Base-by-base conservation (phyloP, 2,113 vertebrate genomes). In the Sapayoa aenigma region DNA sequence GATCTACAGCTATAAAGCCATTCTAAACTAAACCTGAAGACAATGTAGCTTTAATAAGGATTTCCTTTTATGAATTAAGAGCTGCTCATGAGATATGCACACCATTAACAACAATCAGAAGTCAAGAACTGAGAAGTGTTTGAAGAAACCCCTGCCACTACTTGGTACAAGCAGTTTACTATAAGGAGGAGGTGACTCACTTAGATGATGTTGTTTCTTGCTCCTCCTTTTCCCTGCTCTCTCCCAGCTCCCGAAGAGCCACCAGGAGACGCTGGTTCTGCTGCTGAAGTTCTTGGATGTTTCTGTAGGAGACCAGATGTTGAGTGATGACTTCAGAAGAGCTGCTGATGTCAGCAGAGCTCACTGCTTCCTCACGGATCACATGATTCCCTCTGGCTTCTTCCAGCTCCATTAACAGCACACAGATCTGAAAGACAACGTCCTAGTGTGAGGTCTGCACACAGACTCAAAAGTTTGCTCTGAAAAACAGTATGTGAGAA, bases 361-460 rank as follows among this genome's bases (percentile, higher is more conserved):
- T 98, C 89, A 99, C 97, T 46, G 98, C 99, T 84, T 99, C 99
- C 18, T 98, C 98, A 69, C 98, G 98, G 50, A 99, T 89, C 46
- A 99, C 98, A 0, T 99, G 98, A 91, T 99, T 99, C 91, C 99
- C 99, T 90, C 99, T 98, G 12, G 99, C 99, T 96, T 99, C 99
- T 96, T 99, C 99, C 73, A 99, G 98, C 96, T 99, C 99, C 52
- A 99, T 98, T 75, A 99, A 97, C 75, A 99, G 98, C 39, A 99
- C 98, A 63, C 98, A 98, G 58, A 99, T 98, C 99, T 99, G 95
- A 27, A 97, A 92, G 37, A 41, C 31, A 69, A 93, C 14, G 31
- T 42, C 30, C n/a, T 49, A 2, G 0, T 4, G 2, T 69, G 76
- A 93, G 55, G 62, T 22, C 19, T 73, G 30, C 21, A 71, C 12